phyloP scores from a whole-genome alignment of 2,888 invertebrate genomes.

The Alentia gelatinosa region DNA sequence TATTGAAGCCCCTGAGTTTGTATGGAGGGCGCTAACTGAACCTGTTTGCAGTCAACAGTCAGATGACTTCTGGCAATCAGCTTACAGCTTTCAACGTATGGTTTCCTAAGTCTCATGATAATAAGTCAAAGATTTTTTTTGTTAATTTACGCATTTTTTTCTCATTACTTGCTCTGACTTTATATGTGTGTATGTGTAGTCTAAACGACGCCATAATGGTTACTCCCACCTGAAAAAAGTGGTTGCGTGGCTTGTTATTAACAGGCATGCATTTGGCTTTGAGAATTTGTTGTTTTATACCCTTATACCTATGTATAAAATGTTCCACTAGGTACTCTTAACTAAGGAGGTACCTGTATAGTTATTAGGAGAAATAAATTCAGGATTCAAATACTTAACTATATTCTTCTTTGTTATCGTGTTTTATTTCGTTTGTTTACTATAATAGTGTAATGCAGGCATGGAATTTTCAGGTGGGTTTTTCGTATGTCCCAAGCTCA shows the following conservation, averaged over 20 bases:
- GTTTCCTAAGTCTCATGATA: too few relatives aligned
- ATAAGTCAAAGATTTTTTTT: too few relatives aligned
- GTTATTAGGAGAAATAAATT: constrained; percentile 3
- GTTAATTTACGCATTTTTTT: too few relatives aligned
- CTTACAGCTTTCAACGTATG: too few relatives aligned
- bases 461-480: too few relatives aligned
- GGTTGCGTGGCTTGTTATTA: background rate
- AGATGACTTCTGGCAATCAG: too few relatives aligned
- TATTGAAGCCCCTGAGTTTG: too few relatives aligned
- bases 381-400: background rate
- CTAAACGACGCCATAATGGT: background rate
- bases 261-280: background rate
- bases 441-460: background rate
- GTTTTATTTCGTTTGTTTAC: background rate
- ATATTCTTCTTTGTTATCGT: background rate
- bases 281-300: constrained; percentile 26
- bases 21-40: too few relatives aligned
- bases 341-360: background rate
- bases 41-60: too few relatives aligned
- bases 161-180: too few relatives aligned
- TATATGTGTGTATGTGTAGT: constrained; percentile 28
- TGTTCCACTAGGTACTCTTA: constrained; percentile 3
- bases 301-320: constrained; percentile 20
- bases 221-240: too few relatives aligned
- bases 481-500: too few relatives aligned